A percentile compares a stretch with the other conserved stretches of the same genome.
Conservation (phyloP, 2,113 vertebrate genomes). For the Planiliza haematocheilus region DNA sequence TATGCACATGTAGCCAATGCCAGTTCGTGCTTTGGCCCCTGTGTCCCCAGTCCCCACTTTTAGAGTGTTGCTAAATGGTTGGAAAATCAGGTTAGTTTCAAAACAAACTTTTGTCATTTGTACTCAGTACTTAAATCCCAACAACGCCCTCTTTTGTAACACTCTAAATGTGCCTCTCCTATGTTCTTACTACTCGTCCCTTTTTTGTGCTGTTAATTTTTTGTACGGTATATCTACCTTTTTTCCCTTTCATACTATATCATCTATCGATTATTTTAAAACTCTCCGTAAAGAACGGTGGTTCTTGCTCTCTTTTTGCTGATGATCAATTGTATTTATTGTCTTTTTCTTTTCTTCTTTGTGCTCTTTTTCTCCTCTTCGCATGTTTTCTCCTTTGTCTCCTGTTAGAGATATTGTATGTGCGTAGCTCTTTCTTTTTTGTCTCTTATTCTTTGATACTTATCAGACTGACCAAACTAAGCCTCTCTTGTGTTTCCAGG, state of each 20-base stretch:
- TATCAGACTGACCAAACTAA: conserved; percentile 84
- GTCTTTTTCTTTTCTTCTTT: conserved; percentile 73
- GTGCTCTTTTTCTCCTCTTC: conserved; percentile 75
- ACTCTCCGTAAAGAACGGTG: conserved; percentile 52
- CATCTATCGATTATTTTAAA: conserved; percentile 67
- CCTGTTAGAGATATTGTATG: conserved; percentile 72
- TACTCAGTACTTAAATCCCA: conserved; percentile 47
- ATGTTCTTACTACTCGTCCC: conserved; percentile 67
- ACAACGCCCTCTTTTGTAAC: conserved; percentile 73
- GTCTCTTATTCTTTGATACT: conserved; percentile 76
- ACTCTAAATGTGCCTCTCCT: conserved; percentile 81
- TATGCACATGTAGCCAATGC: conserved; percentile 84
- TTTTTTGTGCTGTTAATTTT: conserved; percentile 60
- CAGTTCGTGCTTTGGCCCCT: conserved; percentile 78
- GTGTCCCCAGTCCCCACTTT: conserved; percentile 75
- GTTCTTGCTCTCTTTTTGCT: conserved; percentile 64
- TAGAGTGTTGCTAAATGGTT: conserved; percentile 82
- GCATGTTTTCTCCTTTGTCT: conserved; percentile 74
- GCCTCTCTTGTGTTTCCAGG: conserved; percentile 86
- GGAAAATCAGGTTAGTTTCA: conserved; percentile 58
- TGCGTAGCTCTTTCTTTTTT: conserved; percentile 72
- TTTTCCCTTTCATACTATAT: conserved; percentile 53
- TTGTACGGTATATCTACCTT: conserved; percentile 50
- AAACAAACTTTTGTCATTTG: conserved; percentile 23
- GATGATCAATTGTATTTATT: conserved; percentile 77